Conservation (phyloP, 2,797 vertebrate genomes). For the Phoebastria nigripes region DNA sequence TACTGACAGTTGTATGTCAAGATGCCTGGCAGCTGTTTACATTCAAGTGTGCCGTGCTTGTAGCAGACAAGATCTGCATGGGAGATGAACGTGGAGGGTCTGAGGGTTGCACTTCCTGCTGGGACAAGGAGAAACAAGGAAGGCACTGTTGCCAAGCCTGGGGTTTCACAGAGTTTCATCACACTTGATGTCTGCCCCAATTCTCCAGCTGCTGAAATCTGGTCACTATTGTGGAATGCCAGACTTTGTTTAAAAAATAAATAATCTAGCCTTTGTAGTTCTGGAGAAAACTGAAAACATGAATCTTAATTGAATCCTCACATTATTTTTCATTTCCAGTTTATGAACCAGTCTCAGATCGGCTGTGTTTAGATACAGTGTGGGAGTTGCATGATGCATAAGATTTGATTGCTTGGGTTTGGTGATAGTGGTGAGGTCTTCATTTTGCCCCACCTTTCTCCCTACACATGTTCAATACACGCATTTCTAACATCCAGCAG, state of each 20-base stretch:
- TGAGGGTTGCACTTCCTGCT: background rate
- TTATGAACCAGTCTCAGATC: background rate
- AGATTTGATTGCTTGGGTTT: background rate
- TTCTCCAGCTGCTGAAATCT: constrained; percentile 29
- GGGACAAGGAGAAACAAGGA: background rate
- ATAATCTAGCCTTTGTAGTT: background rate
- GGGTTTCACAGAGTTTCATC: background rate
- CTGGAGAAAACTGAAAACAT: background rate
- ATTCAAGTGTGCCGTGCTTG: background rate
- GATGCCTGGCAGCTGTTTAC: background rate
- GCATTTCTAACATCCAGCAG: background rate
- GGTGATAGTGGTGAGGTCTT: background rate
- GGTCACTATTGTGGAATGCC: background rate
- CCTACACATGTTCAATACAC: rapidly evolving
- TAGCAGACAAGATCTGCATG: background rate
- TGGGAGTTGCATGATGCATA: background rate
- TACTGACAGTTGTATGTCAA: background rate
- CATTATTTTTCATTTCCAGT: background rate
- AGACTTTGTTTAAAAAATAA: background rate
- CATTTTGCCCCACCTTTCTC: background rate
- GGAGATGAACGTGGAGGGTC: background rate
- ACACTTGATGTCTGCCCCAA: background rate
- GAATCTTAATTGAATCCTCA: background rate
- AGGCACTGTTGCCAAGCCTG: background rate
- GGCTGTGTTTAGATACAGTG: background rate